phyloP scores from a whole-genome alignment of 1,140 invertebrate species.

The Zaprionus vittiger region DNA sequence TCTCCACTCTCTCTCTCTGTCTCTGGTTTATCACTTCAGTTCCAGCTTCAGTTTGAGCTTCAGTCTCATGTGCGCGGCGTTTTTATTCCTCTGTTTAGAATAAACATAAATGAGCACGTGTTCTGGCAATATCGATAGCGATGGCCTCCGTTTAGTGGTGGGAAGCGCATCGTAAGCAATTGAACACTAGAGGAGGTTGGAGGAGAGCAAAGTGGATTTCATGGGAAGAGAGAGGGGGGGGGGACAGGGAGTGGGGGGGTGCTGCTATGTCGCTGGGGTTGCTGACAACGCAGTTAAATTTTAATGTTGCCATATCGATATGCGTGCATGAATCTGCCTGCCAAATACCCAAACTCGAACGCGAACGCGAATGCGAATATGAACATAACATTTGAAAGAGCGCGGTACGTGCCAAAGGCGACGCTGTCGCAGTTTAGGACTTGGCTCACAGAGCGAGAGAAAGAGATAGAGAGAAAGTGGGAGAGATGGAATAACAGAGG shows the following conservation, averaged over 20 bases:
- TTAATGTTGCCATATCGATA: conserved; percentile 82
- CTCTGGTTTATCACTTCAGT: not conserved
- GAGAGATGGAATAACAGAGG: not conserved
- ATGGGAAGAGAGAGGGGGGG: too few species aligned
- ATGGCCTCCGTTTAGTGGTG: conserved; percentile 17
- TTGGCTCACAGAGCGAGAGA: not conserved
- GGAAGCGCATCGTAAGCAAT: not conserved
- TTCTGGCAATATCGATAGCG: conserved; percentile 27
- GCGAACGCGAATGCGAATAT: not conserved
- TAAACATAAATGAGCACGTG: conserved; percentile 77
- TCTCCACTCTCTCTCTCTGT: not conserved
- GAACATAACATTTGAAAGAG: conserved; percentile 57
- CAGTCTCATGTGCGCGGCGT: conserved; percentile 69
- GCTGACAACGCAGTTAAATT: conserved; percentile 71
- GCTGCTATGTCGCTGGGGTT: conserved; percentile 23
- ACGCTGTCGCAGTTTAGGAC: conserved; percentile 14
- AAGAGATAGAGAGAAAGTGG: not conserved
- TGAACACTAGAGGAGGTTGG: not conserved
- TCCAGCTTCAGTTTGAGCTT: conserved; percentile 10
- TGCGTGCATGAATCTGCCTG: conserved; percentile 59
- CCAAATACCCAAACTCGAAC: conserved; percentile 49
- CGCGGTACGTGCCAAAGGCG: conserved; percentile 37
- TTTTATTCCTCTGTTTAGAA: conserved; percentile 83
- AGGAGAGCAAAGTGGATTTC: not conserved
- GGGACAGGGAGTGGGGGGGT: not conserved